A percentile compares a stretch with the other conserved stretches of the same genome.
phyloP scores from a whole-genome alignment of 2,888 invertebrate genomes.

The Drosophila paracracens region DNA sequence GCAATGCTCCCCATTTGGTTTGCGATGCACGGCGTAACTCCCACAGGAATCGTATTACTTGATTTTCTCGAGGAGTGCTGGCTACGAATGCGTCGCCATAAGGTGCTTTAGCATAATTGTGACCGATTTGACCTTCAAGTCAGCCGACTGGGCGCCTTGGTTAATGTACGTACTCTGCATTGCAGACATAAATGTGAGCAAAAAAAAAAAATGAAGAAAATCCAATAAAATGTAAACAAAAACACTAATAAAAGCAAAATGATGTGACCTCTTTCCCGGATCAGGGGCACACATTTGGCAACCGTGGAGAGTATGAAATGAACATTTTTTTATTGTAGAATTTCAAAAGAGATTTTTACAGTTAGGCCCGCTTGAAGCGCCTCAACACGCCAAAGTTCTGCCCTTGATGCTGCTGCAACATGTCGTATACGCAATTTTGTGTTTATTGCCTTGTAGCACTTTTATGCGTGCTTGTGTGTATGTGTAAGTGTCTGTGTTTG shows the following conservation, averaged over 20 bases:
- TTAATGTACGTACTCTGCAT: constrained; percentile 49
- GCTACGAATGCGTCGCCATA: constrained; percentile 36
- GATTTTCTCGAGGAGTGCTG: constrained; percentile 18
- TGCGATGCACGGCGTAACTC: constrained; percentile 16
- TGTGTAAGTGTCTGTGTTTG: constrained; percentile 4
- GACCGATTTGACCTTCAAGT: constrained; percentile 65
- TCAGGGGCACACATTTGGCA: constrained; percentile 18
- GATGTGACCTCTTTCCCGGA: constrained; percentile 65
- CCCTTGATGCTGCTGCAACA: constrained; percentile 62
- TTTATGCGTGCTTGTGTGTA: constrained; percentile 36
- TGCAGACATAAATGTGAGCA: constrained; percentile 59
- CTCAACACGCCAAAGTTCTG: constrained; percentile 14
- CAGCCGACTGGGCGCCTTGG: constrained; percentile 39
- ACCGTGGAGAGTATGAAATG: constrained; percentile 37
- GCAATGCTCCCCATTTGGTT: constrained; percentile 12
- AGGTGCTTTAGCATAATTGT: constrained; percentile 59
- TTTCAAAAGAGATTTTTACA: constrained; percentile 57
- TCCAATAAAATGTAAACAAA: constrained; percentile 68
- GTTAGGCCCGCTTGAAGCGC: constrained; percentile 29
- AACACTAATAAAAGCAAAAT: constrained; percentile 70
- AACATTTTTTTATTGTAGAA: constrained; percentile 69
- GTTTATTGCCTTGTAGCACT: constrained; percentile 69
- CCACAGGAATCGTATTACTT: constrained; percentile 23
- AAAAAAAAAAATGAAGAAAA: constrained; percentile 23
- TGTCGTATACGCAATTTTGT: constrained; percentile 70